These are phyloP conservation scores for Hycleus phaleratus DNA, from an alignment of 1,140 invertebrate species.

Conservation along the genomic window DNA sequence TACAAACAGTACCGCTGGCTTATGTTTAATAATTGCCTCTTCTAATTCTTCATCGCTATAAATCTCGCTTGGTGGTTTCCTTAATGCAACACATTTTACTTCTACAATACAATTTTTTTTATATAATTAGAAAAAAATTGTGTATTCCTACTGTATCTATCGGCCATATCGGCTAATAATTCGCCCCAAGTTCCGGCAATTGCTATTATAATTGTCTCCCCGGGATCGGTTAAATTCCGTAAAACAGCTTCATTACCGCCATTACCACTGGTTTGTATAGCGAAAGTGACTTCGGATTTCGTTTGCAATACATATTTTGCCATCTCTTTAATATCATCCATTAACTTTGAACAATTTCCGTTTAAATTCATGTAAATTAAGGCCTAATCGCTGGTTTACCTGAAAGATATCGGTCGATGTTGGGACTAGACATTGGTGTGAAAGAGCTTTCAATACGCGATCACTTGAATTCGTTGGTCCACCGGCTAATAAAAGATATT, in stretches of 20 bases:
- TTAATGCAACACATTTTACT: neutral
- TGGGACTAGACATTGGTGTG: slow-evolving; percentile 1
- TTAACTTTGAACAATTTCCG: slow-evolving; percentile 47
- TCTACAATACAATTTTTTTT: neutral
- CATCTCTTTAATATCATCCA: slow-evolving; percentile 73
- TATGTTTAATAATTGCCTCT: slow-evolving; percentile 48
- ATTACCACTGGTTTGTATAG: slow-evolving; percentile 68
- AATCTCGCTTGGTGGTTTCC: slow-evolving; percentile 40
- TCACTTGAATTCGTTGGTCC: neutral
- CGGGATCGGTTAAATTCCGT: slow-evolving; percentile 64
- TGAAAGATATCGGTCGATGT: neutral
- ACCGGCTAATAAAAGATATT: neutral
- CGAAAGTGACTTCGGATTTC: slow-evolving; percentile 63
- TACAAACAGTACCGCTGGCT: slow-evolving; percentile 64
- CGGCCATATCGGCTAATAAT: slow-evolving; percentile 61
- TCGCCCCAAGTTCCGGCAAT: slow-evolving; percentile 71
- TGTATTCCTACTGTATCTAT: slow-evolving; percentile 43
- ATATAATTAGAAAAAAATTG: too few relatives aligned
- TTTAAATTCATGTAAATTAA: neutral
- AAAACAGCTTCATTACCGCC: slow-evolving; percentile 71
- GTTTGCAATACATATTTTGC: slow-evolving; percentile 78
- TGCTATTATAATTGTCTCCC: slow-evolving; percentile 61
- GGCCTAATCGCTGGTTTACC: neutral
- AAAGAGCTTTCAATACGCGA: neutral
- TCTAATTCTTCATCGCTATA: slow-evolving; percentile 52